Percentiles rank a stretch among this genome's conserved stretches.
Evolutionary conservation across 2,797 vertebrate genomes (phyloP).

Genomic region (Pogonophryne albipinna): DNA sequence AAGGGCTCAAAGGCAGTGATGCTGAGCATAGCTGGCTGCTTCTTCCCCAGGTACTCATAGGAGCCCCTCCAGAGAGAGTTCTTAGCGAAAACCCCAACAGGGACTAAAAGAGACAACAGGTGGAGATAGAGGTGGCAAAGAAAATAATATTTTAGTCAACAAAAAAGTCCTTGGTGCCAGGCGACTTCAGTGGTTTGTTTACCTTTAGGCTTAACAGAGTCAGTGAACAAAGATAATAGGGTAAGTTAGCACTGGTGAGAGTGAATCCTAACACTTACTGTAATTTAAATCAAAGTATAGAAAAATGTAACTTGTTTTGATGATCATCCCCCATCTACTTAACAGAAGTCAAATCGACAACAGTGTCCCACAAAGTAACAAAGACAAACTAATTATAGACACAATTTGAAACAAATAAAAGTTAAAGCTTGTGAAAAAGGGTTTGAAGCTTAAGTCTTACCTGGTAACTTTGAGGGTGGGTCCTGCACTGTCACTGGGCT

Average conservation of each 20-base stretch:
- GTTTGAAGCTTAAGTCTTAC: slow-evolving; percentile 70
- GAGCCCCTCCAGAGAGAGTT: slow-evolving; percentile 98
- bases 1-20: slow-evolving; percentile 92
- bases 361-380: background rate
- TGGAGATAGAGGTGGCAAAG: background rate
- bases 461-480: slow-evolving; percentile 89
- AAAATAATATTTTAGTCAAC: background rate
- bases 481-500: slow-evolving; percentile 90
- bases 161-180: background rate
- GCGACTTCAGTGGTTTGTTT: background rate
- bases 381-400: background rate
- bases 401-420: background rate
- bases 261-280: background rate
- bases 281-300: background rate
- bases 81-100: slow-evolving; percentile 94
- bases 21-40: slow-evolving; percentile 97
- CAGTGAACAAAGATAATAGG: background rate
- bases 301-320: background rate
- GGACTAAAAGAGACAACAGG: slow-evolving; percentile 83
- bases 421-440: background rate
- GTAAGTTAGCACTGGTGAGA: background rate
- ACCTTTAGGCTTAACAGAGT: too few relatives aligned
- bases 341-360: background rate
- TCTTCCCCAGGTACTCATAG: slow-evolving; percentile 97
- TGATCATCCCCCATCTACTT: background rate